These are phyloP conservation scores for Tetrax tetrax DNA, from an alignment of 2,113 vertebrate species.

Conservation along the genomic window DNA sequence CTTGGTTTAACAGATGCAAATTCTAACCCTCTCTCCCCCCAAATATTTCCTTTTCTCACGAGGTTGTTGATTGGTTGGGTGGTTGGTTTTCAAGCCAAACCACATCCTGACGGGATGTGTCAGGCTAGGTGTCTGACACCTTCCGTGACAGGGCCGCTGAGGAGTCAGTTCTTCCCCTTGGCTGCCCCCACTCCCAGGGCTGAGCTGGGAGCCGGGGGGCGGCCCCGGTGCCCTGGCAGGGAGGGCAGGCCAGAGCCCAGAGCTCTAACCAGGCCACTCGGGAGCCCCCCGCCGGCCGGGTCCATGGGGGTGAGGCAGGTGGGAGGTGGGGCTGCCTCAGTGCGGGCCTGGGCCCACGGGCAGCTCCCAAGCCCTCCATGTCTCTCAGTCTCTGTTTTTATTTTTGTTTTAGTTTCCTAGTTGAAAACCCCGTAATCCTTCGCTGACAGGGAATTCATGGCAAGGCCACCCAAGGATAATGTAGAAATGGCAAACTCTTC, in stretches of 20 bases:
- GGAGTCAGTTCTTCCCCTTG: background rate
- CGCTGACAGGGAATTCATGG: background rate
- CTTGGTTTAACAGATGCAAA: background rate
- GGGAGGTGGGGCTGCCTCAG: background rate
- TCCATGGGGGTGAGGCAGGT: rapidly evolving
- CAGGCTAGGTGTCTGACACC: rapidly evolving
- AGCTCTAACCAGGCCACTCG: rapidly evolving
- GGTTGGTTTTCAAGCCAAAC: background rate
- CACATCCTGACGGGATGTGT: rapidly evolving
- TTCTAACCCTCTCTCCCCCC: background rate
- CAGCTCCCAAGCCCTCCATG: too few relatives aligned
- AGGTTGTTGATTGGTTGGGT: background rate
- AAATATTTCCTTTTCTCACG: background rate
- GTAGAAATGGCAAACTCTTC: background rate
- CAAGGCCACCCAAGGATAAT: background rate
- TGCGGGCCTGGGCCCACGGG: too few relatives aligned
- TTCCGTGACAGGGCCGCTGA: rapidly evolving
- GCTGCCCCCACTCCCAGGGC: rapidly evolving
- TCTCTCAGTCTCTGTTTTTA: background rate
- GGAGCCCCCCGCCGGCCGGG: rapidly evolving
- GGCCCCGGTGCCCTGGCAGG: too few relatives aligned
- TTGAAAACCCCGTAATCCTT: background rate
- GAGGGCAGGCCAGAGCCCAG: rapidly evolving
- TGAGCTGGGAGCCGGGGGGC: too few relatives aligned
- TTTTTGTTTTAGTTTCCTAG: background rate